Base-by-base conservation (phyloP, 2,888 invertebrate genomes). In the Eristalis arbustorum region DNA sequence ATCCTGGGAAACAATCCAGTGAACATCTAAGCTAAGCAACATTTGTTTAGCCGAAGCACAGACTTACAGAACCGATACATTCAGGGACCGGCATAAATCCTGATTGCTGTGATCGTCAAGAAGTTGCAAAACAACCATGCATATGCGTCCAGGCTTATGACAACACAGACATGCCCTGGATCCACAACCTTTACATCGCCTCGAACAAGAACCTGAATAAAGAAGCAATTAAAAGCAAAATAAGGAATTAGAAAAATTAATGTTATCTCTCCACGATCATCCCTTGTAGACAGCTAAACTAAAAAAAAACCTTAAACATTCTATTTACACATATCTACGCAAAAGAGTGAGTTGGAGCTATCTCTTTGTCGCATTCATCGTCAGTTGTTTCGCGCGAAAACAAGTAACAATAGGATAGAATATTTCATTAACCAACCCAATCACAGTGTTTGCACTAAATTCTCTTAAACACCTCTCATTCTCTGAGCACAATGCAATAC, bases 341-440 rank as follows among this genome's bases (percentile, higher is more conserved):
- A n/a, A 49, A 49, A 49, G 23, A 59, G 59, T 59, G 59, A 59
- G 59, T 59, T 13, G 25, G 59, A 23, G 23, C 25, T 25, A 13
- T 59, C 59, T 25, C 59, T 72, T 75, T 66, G 72, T 79, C 72
- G 66, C 72, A 49, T 49, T 49, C 6, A 66, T 31, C 59, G 25
- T 73, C 42, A 66, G 22, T 66, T 63, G 57, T 67, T 49, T 40
- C 3, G n/a, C 4, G 8, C 1, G 13, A 18, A 18, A 62, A 25
- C 42, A 78, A 18, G 61, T 28, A 63, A 72, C 64, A 83, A 74
- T 75, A 67, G 83, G 75, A 75, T 64, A 71, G 62, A 59, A 87
- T 87, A 87, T 87, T 87, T 87, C 87, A 87, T 87, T 83, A 74
- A 67, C 83, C 87, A 34, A 83, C 87, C 87, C 87, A 87, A 83